phyloP scores from a whole-genome alignment of 2,888 invertebrate species.

The Elysia crispata region DNA sequence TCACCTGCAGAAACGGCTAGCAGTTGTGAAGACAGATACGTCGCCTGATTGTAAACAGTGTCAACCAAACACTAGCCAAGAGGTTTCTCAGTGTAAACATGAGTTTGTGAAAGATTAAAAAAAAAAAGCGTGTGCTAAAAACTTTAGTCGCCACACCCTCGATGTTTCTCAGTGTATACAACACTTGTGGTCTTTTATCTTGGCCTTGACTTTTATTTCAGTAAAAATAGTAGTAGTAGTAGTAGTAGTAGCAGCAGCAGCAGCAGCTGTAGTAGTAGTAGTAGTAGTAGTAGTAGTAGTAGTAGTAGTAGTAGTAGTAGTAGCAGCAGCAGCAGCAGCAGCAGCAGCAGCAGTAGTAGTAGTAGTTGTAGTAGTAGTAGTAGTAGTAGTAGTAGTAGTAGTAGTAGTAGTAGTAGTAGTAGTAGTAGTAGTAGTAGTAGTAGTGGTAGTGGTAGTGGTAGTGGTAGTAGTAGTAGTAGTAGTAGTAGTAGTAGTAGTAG shows the following conservation, averaged over 20 bases:
- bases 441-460: slow-evolving; percentile 7
- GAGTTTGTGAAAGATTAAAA: too few relatives aligned
- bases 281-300: slow-evolving; percentile 12
- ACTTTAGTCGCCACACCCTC: too few relatives aligned
- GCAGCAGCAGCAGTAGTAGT: slow-evolving; percentile 12
- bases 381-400: background rate
- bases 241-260: slow-evolving; percentile 17
- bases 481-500: slow-evolving; percentile 35
- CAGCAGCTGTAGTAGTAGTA: slow-evolving; percentile 9
- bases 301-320: background rate
- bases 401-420: background rate
- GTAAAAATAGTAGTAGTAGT: background rate
- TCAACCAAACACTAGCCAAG: too few relatives aligned
- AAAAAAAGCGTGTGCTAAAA: too few relatives aligned
- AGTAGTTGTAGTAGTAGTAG: slow-evolving; percentile 1
- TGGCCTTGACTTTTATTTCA: background rate
- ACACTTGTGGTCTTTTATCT: background rate
- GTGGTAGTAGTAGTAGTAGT: slow-evolving; percentile 35
- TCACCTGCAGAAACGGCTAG: too few relatives aligned
- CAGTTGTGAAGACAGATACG: too few relatives aligned
- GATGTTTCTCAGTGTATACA: too few relatives aligned
- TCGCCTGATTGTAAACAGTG: too few relatives aligned
- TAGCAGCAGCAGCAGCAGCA: background rate
- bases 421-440: background rate
- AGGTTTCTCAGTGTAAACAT: too few relatives aligned